phyloP scores from a whole-genome alignment of 2,797 vertebrate species.

The Syngnathus rostellatus region DNA sequence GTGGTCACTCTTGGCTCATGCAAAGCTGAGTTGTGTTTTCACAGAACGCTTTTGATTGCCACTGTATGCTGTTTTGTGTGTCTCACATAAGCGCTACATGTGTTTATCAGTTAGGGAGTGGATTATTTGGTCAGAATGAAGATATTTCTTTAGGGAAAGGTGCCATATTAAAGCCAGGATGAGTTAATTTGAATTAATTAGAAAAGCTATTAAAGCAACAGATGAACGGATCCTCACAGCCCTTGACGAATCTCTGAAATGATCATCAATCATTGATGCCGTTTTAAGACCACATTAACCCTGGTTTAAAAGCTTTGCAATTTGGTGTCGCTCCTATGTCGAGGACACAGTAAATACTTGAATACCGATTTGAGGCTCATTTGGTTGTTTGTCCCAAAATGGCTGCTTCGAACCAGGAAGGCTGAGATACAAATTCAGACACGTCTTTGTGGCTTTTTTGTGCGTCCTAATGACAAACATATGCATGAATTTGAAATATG shows the following conservation, averaged over 20 bases:
- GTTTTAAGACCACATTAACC: not conserved
- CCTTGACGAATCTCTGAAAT: not conserved
- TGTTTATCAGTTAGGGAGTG: not conserved
- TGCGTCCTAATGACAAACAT: too few relatives aligned
- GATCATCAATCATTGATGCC: not conserved
- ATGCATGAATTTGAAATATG: too few relatives aligned
- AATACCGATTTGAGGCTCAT: not conserved
- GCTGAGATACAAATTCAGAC: not conserved
- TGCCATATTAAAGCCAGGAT: not conserved
- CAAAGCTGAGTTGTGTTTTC: not conserved
- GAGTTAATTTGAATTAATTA: not conserved
- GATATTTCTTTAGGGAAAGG: not conserved
- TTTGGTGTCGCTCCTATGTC: not conserved
- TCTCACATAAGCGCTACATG: not conserved
- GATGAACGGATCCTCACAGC: not conserved
- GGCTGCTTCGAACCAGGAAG: not conserved
- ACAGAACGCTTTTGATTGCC: slow-evolving; percentile 19
- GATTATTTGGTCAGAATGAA: not conserved
- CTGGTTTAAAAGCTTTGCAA: not conserved
- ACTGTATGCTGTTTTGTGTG: slow-evolving; percentile 18
- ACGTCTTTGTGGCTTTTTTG: not conserved
- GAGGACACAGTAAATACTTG: not conserved
- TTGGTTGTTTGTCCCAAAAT: not conserved
- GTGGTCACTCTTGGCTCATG: not conserved
- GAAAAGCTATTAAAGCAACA: not conserved